Conservation (phyloP, 2,888 invertebrate genomes). For the Lypha dubia region DNA sequence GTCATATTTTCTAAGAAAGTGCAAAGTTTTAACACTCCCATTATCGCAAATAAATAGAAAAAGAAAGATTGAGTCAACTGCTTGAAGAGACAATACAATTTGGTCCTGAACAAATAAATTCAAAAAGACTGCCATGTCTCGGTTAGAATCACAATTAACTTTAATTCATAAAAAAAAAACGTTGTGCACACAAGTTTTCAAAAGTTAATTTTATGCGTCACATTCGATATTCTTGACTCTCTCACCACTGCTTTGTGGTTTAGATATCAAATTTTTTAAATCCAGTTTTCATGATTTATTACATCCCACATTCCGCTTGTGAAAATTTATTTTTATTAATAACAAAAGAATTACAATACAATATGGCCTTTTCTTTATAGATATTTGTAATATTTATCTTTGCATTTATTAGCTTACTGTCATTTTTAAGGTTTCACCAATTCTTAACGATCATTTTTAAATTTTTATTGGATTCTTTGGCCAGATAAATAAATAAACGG, state of each 20-base stretch:
- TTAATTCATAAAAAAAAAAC: too few relatives aligned
- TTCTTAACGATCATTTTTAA: slow-evolving; percentile 54
- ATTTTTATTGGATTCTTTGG: slow-evolving; percentile 58
- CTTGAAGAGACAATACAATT: too few relatives aligned
- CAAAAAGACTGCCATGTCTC: too few relatives aligned
- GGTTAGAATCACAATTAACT: too few relatives aligned
- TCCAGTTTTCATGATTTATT: slow-evolving; percentile 46
- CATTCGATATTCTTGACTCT: too few relatives aligned
- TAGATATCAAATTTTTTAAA: slow-evolving; percentile 13
- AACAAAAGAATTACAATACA: slow-evolving; percentile 48
- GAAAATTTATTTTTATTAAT: slow-evolving; percentile 25
- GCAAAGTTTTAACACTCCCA: too few relatives aligned
- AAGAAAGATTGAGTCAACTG: too few relatives aligned
- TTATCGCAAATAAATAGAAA: too few relatives aligned
- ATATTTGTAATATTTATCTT: slow-evolving; percentile 67
- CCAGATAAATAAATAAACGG: slow-evolving; percentile 58
- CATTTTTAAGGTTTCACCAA: slow-evolving; percentile 69
- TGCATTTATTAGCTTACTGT: slow-evolving; percentile 69
- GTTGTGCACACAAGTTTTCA: too few relatives aligned
- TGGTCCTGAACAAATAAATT: too few relatives aligned
- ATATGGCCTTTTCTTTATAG: slow-evolving; percentile 33
- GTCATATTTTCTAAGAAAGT: too few relatives aligned
- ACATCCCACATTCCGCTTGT: slow-evolving; percentile 28
- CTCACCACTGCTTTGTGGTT: slow-evolving; percentile 4
- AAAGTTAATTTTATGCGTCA: too few relatives aligned